These are phyloP conservation scores for Mayetiola destructor DNA, from an alignment of 2,888 invertebrate species.

Conservation along the genomic window DNA sequence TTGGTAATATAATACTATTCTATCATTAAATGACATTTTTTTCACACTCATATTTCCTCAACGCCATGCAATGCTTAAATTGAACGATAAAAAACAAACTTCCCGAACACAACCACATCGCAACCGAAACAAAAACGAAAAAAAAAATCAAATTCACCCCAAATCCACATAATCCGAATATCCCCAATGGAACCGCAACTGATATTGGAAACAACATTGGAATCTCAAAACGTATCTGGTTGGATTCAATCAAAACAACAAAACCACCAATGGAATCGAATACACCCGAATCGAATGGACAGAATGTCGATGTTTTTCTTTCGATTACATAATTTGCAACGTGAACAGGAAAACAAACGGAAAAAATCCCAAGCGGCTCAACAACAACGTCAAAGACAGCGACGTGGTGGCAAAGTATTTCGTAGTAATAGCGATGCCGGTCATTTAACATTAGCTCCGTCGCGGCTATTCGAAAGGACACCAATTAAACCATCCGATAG, in stretches of 20 bases:
- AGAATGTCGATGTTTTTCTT: conserved; percentile 94
- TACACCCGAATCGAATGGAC: background rate
- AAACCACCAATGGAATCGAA: background rate
- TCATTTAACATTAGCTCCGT: conserved; percentile 54
- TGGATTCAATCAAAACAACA: background rate
- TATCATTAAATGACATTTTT: conserved; percentile 10
- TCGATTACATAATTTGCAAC: conserved; percentile 79
- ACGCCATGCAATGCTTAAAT: background rate
- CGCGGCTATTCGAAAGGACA: conserved; percentile 68
- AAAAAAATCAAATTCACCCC: background rate
- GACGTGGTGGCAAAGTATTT: conserved; percentile 43
- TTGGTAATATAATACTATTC: background rate
- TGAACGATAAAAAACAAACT: background rate
- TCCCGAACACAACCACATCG: background rate
- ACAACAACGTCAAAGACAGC: conserved; percentile 34
- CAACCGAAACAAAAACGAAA: conserved; percentile 1
- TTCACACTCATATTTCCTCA: background rate
- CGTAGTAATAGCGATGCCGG: conserved; percentile 36
- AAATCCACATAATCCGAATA: background rate
- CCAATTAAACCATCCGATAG: conserved; percentile 76
- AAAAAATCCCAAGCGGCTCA: conserved; percentile 42
- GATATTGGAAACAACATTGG: too few species aligned
- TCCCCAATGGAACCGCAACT: too few species aligned
- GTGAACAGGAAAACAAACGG: conserved; percentile 63
- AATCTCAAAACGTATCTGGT: background rate